Base-by-base conservation (phyloP, 2,888 invertebrate genomes). In the Salticus scenicus region DNA sequence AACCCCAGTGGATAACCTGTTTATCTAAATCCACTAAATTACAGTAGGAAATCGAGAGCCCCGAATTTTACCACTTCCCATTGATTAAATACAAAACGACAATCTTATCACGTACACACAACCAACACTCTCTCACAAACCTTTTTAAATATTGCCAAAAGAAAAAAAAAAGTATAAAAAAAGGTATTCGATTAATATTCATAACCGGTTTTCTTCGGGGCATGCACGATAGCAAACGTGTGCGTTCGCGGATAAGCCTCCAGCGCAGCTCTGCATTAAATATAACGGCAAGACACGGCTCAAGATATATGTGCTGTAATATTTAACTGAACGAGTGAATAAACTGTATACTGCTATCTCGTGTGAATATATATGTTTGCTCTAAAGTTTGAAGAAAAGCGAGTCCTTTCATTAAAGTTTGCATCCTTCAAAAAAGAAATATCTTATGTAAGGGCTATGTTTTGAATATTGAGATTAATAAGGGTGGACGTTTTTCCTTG, bases 281-380 rank as follows among this genome's bases (percentile, higher is more conserved):
- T 57, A 57, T 57, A 57, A 57, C 57, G 24, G 57, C 57, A 57
- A 57, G 57, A 57, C 57, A 57, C 24, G 20, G 42, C 8, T 12
- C 57, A 24, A 57, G 57, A 57, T 57, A 57, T 57, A 57, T 57
- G 57, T 24, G 57, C 24, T 57, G 5, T 57, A 24, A 57, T 57
- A 57, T 57, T 57, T 57, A 57, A 57, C 24, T 24, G 57, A 57
- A 24, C 57, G 57, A 57, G 57, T 57, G 57, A 57, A 57, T 57
- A 24, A 20, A 57, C 57, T 57, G 24, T 24, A 24, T 24, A 20
- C 57, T 24, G 20, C 20, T 57, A 57, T 24, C 57, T 57, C 17
- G 5, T 24, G 57, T 24, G 57, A 57, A 57, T 57, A 57, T 57
- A 57, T 20, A 57, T 57, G 57, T 57, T 57, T 57, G 57, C 57